Evolutionary conservation across 2,797 vertebrate genomes (phyloP).

Genomic region (Poecilia wingei): DNA sequence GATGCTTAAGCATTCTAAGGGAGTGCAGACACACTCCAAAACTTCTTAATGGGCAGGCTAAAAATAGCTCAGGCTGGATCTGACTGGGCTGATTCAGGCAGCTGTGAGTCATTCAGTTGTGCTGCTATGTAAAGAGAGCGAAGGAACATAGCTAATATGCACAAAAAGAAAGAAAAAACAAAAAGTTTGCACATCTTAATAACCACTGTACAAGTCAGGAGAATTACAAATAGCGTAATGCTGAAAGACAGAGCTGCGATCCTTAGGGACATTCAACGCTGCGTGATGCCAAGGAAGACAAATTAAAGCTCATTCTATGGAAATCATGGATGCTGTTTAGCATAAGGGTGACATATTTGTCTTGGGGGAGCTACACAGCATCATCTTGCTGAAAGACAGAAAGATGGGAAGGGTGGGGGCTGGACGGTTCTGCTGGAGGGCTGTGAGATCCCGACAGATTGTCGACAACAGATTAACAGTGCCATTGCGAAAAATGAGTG

Average conservation of each 20-base stretch:
- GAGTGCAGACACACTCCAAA: slow-evolving; percentile 80
- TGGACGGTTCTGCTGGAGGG: slow-evolving; percentile 10
- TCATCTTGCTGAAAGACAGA: slow-evolving; percentile 1
- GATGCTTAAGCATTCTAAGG: slow-evolving; percentile 76
- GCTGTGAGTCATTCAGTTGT: slow-evolving; percentile 82
- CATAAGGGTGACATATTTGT: slow-evolving; percentile 17
- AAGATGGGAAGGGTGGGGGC: neutral
- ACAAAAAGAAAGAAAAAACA: slow-evolving; percentile 28
- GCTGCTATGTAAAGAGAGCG: slow-evolving; percentile 53
- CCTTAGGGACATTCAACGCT: slow-evolving; percentile 30
- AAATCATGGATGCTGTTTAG: slow-evolving; percentile 12
- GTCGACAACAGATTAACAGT: slow-evolving; percentile 50
- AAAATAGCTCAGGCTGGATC: slow-evolving; percentile 80
- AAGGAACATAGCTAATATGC: slow-evolving; percentile 47
- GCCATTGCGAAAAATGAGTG: slow-evolving; percentile 44
- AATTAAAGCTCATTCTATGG: neutral
- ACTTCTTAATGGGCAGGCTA: slow-evolving; percentile 82
- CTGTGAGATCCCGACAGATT: slow-evolving; percentile 44
- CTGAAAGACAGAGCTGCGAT: neutral
- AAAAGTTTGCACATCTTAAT: slow-evolving; percentile 51
- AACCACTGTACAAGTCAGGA: slow-evolving; percentile 32
- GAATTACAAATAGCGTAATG: slow-evolving; percentile 23
- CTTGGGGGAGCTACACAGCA: neutral
- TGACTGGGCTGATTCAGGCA: slow-evolving; percentile 81
- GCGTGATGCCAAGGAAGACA: slow-evolving; percentile 12